phyloP scores from a whole-genome alignment of 1,140 invertebrate species.

The Steinernema feltiae region DNA sequence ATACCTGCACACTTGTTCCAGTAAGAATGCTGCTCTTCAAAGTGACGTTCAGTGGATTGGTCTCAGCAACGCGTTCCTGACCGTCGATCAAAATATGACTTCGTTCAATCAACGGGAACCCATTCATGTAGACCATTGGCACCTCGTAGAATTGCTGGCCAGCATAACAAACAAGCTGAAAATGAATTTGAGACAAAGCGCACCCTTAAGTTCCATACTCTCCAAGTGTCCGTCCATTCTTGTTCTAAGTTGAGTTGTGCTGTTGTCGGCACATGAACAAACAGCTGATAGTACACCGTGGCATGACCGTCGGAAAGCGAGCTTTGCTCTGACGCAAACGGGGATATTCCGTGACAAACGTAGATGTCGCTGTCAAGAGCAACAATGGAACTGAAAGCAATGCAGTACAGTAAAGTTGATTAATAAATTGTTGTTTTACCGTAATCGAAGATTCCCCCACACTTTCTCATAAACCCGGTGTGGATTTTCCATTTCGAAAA shows the following conservation, averaged over 20 bases:
- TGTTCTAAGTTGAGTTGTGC: neutral
- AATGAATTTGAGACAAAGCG: neutral
- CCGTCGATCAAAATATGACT: neutral
- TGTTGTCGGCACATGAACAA: neutral
- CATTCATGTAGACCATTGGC: neutral
- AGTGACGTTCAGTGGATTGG: neutral
- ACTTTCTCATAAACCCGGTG: neutral
- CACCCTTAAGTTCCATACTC: neutral
- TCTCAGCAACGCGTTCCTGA: neutral
- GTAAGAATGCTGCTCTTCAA: neutral
- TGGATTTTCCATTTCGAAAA: constrained; percentile 6
- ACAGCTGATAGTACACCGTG: neutral
- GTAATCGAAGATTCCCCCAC: neutral
- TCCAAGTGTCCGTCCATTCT: neutral
- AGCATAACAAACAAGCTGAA: neutral
- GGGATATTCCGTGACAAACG: neutral
- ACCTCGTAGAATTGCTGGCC: constrained; percentile 5
- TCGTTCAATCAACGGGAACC: neutral
- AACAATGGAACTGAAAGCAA: neutral
- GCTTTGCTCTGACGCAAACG: neutral
- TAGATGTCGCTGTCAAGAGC: neutral
- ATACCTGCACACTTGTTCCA: neutral
- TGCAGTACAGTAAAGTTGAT: neutral
- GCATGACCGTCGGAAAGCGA: neutral
- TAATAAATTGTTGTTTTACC: neutral